Base-by-base conservation (phyloP, 2,113 vertebrate species). In the Camelus dromedarius region DNA sequence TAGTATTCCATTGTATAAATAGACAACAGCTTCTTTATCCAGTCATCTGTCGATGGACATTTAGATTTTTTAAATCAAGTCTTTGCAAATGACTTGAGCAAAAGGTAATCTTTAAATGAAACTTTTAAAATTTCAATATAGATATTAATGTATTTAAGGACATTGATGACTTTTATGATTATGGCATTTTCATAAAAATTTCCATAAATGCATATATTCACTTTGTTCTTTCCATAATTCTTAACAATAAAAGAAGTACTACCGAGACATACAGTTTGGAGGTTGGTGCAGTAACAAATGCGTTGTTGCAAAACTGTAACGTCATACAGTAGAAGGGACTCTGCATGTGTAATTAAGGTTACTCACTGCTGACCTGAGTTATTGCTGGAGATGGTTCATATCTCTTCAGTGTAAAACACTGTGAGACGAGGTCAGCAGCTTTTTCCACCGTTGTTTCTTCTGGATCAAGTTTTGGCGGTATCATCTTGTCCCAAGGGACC, bases 321-420 rank as follows among this genome's bases (percentile, higher is more conserved):
- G 8, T 16, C 32, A n/a, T n/a, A 87, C 14, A 14, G 32, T 20
- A 30, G 58, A 73, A 46, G 26, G 35, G 28, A 58, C 24, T 46
- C 13, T 32, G 19, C 38, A 32, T 8, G 46, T 0, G 38, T 19
- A 46, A 16, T 46, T 30, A 42, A 73, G 28, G 38, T 46, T 28
- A 35, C 26, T 58, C 22, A 16, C 38, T 32, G n/a, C 98, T 97
- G 88, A 99, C 98, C 98, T 99, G 99, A 85, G 98, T 99, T 86
- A 98, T 92, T 84, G 99, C 98, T 80, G 98, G 94, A 28, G 20
- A 13, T 19, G 75, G 82, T 50, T 98, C 88, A 26, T 98, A 98
- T 98, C 98, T 98, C 38, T 90, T 98, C 46, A 97, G 20, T 24
- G 98, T 97, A 70, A 98, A 98, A 77, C 73, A 64, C 72, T 98